These are phyloP conservation scores for Acanthoscelides obtectus DNA, from an alignment of 2,888 invertebrate species.

Conservation along the genomic window DNA sequence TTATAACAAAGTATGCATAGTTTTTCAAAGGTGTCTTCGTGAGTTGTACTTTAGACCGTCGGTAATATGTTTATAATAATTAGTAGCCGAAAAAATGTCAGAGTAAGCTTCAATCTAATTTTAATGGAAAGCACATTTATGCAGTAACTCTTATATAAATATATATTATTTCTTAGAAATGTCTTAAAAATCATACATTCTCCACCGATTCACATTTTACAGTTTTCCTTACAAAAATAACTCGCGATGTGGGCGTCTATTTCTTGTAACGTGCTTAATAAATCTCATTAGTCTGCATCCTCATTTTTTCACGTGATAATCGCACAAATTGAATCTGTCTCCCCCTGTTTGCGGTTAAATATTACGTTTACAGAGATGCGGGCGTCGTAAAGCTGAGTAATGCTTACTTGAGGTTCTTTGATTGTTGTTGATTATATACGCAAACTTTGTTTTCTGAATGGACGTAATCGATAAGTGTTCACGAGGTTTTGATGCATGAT, in stretches of 20 bases:
- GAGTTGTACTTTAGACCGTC: no score
- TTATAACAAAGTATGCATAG: no score
- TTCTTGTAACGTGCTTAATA: conserved; percentile 9
- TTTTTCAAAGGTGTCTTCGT: no score
- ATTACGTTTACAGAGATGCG: neutral
- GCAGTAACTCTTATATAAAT: neutral
- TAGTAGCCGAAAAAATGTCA: no score
- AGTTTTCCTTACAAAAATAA: conserved; percentile 14
- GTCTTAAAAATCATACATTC: neutral
- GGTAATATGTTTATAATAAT: no score
- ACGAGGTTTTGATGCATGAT: no score
- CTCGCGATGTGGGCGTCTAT: neutral
- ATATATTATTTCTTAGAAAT: neutral
- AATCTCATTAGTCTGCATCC: conserved; percentile 18
- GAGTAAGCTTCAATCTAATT: no score
- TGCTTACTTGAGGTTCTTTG: no score
- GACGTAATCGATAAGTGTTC: no score
- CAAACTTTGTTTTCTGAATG: neutral
- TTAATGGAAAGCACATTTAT: neutral
- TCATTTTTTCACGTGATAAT: conserved; percentile 10
- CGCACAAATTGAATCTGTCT: conserved; percentile 5
- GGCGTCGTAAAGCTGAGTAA: neutral
- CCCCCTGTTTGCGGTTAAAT: neutral
- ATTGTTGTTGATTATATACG: neutral
- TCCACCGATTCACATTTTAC: conserved; percentile 8